Base-by-base conservation (phyloP, 2,888 invertebrate genomes). In the Uloborus plumipes region DNA sequence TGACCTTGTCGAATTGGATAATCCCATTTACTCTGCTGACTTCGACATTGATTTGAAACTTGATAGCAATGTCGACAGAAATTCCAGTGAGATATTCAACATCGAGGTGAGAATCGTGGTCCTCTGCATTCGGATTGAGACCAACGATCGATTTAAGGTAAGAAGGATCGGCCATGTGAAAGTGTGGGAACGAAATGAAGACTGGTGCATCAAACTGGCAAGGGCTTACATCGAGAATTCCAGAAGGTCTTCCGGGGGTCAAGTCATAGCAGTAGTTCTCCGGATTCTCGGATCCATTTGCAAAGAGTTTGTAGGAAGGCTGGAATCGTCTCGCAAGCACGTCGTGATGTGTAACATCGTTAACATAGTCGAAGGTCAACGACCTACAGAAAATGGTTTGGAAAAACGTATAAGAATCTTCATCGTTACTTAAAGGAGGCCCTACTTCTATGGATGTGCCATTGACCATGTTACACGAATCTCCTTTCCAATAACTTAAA, bases 31-130 rank as follows among this genome's bases (percentile, higher is more conserved):
- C 50, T 55, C 22, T 51, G 2, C 26, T 58, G 15, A 79, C 16
- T 20, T 84, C 50, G 0, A 84, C 13, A 49, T 84, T 84, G 9
- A 84, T 49, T 51, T 84, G 84, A 59, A 84, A 71, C 4, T 39
- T 39, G 13, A 84, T 20, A 4, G 31, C 7, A 9, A 67, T 47
- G 51, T 78, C 31, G 0, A 84, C 49, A 4, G 78, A 50, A 47
- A 79, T 13, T 18, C 84, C 84, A 4, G 78, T 84, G 89, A 95
- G 95, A 65, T 97, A 97, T 88, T 96, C 96, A 0, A 97, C 92
- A 87, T 97, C 97, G 74, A 97, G 92, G 89, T 92, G 95, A 55
- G 96, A 92, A 81, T 93, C 92, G 90, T 97, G 97, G 9, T 64
- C n/a, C 0, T 31, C 20, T 2, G 53, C 49, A 39, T 84, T 66